Conservation (phyloP, 2,113 vertebrate species). For the Caloenas nicobarica region DNA sequence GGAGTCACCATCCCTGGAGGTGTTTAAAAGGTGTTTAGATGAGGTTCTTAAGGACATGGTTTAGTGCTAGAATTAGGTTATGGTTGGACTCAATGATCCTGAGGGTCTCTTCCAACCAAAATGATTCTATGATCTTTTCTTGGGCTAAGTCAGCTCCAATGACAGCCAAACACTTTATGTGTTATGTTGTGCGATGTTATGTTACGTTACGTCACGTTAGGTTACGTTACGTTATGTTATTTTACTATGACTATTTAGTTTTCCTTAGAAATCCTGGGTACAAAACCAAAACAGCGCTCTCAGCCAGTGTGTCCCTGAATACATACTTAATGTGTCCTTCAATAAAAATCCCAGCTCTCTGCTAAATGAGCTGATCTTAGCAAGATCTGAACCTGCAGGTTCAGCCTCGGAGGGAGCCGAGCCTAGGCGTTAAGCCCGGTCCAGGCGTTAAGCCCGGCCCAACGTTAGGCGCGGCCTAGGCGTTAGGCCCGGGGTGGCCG, state of each 20-base stretch:
- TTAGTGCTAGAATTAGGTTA: too few species aligned
- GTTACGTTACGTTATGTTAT: too few species aligned
- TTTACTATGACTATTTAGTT: neutral
- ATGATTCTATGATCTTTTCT: neutral
- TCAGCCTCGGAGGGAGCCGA: too few species aligned
- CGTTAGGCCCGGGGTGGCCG: neutral
- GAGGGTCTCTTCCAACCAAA: too few species aligned
- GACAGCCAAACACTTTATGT: neutral
- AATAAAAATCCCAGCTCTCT: neutral
- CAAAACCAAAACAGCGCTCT: neutral
- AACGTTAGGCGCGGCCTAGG: too few species aligned
- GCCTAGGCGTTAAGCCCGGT: neutral
- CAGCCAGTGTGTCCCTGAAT: neutral
- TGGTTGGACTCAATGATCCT: too few species aligned
- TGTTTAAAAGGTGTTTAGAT: too few species aligned
- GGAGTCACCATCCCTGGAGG: too few species aligned
- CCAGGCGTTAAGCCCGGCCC: neutral
- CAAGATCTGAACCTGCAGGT: too few species aligned
- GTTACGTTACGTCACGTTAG: too few species aligned
- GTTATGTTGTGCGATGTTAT: too few species aligned
- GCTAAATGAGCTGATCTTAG: neutral
- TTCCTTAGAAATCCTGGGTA: neutral
- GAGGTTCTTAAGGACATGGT: too few species aligned
- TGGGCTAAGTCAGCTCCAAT: neutral
- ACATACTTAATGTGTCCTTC: neutral